phyloP scores from a whole-genome alignment of 2,113 vertebrate genomes.

The Melanocharis versteri region DNA sequence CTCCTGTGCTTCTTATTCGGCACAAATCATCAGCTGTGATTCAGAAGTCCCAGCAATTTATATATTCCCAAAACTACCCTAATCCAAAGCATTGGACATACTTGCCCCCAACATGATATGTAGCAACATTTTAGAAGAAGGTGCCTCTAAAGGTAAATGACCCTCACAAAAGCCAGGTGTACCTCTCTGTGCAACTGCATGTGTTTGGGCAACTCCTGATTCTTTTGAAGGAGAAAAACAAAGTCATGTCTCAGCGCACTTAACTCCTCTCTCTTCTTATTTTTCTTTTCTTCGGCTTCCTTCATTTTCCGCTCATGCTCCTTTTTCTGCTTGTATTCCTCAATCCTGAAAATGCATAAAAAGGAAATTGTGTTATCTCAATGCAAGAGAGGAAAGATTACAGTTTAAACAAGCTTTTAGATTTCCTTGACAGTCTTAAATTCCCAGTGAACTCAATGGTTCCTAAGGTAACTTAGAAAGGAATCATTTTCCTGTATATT shows the following conservation, averaged over 20 bases:
- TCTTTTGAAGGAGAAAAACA: slow-evolving; percentile 72
- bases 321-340: slow-evolving; percentile 81
- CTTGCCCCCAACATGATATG: background rate
- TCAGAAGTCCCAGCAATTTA: background rate
- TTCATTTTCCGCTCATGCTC: slow-evolving; percentile 76
- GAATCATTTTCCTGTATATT: background rate
- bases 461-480: background rate
- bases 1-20: background rate
- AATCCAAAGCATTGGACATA: background rate
- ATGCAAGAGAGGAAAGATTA: background rate
- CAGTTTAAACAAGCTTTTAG: background rate
- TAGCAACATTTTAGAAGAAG: background rate
- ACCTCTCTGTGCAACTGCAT: slow-evolving; percentile 80
- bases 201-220: slow-evolving; percentile 79
- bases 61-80: background rate
- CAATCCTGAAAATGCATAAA: slow-evolving; percentile 78
- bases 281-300: slow-evolving; percentile 79
- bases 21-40: background rate
- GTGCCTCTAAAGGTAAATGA: background rate
- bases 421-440: background rate
- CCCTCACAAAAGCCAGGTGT: background rate
- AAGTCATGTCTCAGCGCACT: slow-evolving; percentile 72
- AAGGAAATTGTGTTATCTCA: background rate
- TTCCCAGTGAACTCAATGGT: background rate
- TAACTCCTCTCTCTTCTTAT: slow-evolving; percentile 71